A percentile compares a stretch with the other conserved stretches of the same genome.
Conservation (phyloP, 2,888 invertebrate species). For the Drosophila tripunctata region DNA sequence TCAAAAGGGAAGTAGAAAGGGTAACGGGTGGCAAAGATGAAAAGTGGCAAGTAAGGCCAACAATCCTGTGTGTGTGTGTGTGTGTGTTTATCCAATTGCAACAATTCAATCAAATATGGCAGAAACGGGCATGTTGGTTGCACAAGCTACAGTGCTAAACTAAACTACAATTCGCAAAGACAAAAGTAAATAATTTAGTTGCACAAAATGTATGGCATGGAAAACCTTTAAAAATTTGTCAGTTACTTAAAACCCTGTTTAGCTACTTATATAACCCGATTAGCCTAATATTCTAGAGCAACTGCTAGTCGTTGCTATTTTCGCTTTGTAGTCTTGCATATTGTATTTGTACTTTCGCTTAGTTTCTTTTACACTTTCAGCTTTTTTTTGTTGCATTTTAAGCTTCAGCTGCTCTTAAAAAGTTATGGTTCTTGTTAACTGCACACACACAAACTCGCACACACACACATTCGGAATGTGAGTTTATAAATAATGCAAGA, state of each 20-base stretch:
- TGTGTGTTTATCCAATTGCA: constrained; percentile 38
- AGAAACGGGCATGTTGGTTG: constrained; percentile 19
- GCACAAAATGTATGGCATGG: too few relatives aligned
- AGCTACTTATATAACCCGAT: neutral
- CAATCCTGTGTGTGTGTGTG: neutral
- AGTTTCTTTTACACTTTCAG: constrained; percentile 15
- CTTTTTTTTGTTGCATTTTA: constrained; percentile 27
- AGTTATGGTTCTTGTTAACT: constrained; percentile 48
- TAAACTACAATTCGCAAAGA: neutral
- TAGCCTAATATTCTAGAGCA: neutral
- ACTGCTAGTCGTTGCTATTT: neutral
- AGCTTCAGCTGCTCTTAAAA: constrained; percentile 41
- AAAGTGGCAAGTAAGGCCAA: constrained; percentile 6
- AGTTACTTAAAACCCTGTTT: neutral
- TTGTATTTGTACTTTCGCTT: constrained; percentile 40
- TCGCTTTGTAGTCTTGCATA: constrained; percentile 7
- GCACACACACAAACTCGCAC: constrained; percentile 1
- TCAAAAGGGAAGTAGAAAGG: neutral
- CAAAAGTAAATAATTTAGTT: neutral
- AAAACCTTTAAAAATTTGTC: neutral
- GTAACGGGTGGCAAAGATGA: neutral
- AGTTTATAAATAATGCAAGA: constrained; percentile 62
- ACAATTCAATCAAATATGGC: constrained; percentile 25
- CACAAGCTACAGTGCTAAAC: neutral
- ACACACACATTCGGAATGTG: neutral